phyloP scores from a whole-genome alignment of 2,797 vertebrate species.

The Rhynchotus rufescens region DNA sequence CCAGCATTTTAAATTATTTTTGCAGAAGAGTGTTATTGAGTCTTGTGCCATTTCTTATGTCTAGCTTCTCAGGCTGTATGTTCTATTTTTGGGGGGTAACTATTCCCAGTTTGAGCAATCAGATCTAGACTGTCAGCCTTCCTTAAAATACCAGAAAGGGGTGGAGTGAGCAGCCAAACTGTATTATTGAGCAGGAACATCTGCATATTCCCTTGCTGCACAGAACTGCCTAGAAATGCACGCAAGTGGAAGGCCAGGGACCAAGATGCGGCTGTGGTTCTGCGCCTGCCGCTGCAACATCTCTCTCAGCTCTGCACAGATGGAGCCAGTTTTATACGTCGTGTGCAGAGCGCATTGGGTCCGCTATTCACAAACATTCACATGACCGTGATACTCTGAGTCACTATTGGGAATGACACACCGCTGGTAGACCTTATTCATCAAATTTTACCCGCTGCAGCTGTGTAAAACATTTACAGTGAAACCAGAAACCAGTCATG shows the following conservation, averaged over 20 bases:
- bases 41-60: neutral
- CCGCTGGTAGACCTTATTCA: neutral
- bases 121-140: neutral
- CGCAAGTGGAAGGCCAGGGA: neutral
- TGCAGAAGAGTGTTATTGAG: neutral
- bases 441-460: neutral
- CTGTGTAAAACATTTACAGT: neutral
- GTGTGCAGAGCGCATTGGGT: neutral
- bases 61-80: neutral
- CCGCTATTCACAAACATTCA: neutral
- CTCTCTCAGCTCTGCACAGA: neutral
- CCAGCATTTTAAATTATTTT: neutral
- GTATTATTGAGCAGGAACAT: fast-evolving
- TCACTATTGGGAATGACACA: neutral
- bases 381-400: neutral
- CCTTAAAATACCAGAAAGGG: neutral
- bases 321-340: neutral
- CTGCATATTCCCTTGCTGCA: neutral
- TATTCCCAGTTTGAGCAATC: neutral
- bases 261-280: neutral
- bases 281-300: neutral
- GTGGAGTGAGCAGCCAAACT: neutral
- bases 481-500: neutral
- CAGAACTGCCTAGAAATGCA: fast-evolving
- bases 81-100: neutral